Base-by-base conservation (phyloP, 2,888 invertebrate genomes). In the Phania funesta region DNA sequence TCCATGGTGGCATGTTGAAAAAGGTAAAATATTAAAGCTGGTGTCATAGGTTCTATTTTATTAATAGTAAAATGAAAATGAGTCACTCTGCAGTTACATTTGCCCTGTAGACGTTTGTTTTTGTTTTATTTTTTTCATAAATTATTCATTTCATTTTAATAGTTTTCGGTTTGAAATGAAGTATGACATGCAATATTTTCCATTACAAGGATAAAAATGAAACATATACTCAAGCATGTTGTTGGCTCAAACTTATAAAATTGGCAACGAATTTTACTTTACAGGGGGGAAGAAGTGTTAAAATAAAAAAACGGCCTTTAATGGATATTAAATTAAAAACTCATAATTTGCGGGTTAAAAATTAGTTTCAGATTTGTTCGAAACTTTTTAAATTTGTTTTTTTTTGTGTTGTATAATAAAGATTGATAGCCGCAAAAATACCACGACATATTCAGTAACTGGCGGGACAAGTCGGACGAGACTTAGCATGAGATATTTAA, bases 121-220 rank as follows among this genome's bases (percentile, higher is more conserved):
- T n/a, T n/a, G 3, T 32, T 11, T 44, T 6, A 22, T 56, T 56
- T 13, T 70, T 58, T 52, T 67, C 67, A 67, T 52, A 67, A 67
- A 67, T 67, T 52, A 52, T 67, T 67, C 67, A 67, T 24, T 67
- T 48, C 48, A 29, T 29, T 46, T 46, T 46, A 62, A 62, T 62
- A 44, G 9, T 20, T 35, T 50, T 50, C 22, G 11, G 22, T 48
- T 44, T 52, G 24, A 62, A 52, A 73, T 44, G 62, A 73, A n/a
- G n/a, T 18, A 35, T 46, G 74, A 65, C 74, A 74, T 74, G 74
- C 65, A 46, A 65, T 65, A 74, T 26, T 35, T 71, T 58, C 32
- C 46, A 24, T 46, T 56, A 35, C 54, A 74, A 65, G 74, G 64
- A 74, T 58, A 71, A 18, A 8, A 44, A 58, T 16, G 20, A 24